A percentile compares a stretch with the other conserved stretches of the same genome.
These are phyloP conservation scores for Lasioglossum pauxillum DNA, from an alignment of 2,888 invertebrate genomes.

Conservation along the genomic window DNA sequence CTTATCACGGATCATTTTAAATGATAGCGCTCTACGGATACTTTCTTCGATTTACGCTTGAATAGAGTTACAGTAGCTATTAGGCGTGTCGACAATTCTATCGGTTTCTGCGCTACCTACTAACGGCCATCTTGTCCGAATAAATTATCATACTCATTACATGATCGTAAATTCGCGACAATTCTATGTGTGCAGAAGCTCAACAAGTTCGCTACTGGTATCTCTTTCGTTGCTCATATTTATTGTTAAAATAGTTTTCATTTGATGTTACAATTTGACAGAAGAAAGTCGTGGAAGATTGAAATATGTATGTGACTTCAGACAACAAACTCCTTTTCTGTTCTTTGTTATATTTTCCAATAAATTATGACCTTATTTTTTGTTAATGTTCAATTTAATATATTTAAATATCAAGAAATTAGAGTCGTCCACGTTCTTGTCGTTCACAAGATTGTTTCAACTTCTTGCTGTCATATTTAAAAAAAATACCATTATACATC, in stretches of 20 bases:
- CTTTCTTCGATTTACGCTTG: background rate
- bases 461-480: no score
- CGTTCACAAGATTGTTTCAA: no score
- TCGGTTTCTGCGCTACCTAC: background rate
- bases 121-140: background rate
- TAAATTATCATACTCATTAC: background rate
- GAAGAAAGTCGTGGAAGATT: no score
- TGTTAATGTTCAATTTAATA: no score
- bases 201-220: background rate
- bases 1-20: conserved; percentile 21
- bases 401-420: no score
- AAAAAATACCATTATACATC: no score
- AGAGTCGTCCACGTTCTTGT: no score
- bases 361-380: no score
- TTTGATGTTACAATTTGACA: background rate
- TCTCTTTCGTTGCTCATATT: background rate
- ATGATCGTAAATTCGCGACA: background rate
- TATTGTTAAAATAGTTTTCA: background rate
- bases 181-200: background rate
- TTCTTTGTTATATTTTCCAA: no score
- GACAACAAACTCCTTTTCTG: no score
- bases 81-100: background rate
- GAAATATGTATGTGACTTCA: no score
- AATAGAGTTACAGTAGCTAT: background rate
- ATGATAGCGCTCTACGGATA: background rate